These are phyloP conservation scores for Aphelocoma coerulescens DNA, from an alignment of 2,113 vertebrate species.

Conservation along the genomic window DNA sequence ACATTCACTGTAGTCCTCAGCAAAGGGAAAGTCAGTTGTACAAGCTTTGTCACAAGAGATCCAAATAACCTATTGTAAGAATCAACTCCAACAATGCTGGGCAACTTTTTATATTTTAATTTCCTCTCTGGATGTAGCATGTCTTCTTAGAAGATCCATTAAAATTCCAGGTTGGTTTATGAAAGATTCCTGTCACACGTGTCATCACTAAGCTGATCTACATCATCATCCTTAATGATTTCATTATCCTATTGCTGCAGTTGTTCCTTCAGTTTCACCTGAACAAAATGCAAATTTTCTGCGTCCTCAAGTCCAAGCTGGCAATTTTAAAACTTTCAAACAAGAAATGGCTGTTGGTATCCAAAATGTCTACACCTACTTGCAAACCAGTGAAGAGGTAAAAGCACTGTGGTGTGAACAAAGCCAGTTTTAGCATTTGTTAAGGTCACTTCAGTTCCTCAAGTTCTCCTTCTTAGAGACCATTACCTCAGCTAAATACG, in stretches of 20 bases:
- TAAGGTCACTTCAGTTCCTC: constrained; percentile 50
- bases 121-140: not conserved
- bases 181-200: not conserved
- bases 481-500: constrained; percentile 64
- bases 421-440: constrained; percentile 32
- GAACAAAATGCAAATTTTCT: not conserved
- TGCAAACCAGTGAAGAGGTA: constrained; percentile 3
- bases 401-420: constrained; percentile 30
- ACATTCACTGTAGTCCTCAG: constrained; percentile 36
- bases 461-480: constrained; percentile 34
- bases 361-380: not conserved
- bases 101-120: not conserved
- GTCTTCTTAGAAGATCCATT: not conserved
- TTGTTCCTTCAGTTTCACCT: constrained; percentile 9
- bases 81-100: not conserved
- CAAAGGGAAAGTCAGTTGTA: constrained; percentile 28
- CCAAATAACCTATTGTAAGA: not conserved
- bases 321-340: not conserved
- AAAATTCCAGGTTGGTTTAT: not conserved
- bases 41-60: not conserved
- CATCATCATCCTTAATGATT: not conserved
- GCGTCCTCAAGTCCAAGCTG: not conserved
- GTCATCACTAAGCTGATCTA: not conserved
- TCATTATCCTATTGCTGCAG: not conserved
- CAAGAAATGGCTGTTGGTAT: not conserved